Percentiles rank a stretch among this genome's conserved stretches.
Conservation (phyloP, 1,140 invertebrate species). For the Brevipalpus yothersi region DNA sequence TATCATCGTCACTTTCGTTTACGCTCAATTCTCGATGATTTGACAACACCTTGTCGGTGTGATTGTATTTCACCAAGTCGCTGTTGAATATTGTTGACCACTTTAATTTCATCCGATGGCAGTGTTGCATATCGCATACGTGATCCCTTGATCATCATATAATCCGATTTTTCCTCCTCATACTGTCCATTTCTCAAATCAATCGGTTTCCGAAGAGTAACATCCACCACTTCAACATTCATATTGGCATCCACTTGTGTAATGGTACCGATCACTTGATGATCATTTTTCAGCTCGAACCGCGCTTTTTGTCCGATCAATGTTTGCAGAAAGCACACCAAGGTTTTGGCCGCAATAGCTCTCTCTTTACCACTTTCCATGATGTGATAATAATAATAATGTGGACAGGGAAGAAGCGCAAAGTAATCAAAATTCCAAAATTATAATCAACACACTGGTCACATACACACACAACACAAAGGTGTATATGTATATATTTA, state of each 20-base stretch:
- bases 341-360: conserved; percentile 1
- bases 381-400: not conserved
- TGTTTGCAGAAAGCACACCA: conserved; percentile 6
- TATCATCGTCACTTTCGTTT: no score
- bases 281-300: conserved; percentile 6
- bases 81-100: conserved; percentile 1
- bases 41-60: no score
- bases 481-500: no score
- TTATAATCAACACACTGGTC: no score
- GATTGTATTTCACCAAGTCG: not conserved
- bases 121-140: conserved; percentile 5
- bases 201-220: not conserved
- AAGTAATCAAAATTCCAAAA: no score
- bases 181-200: not conserved
- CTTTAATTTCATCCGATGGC: conserved; percentile 2
- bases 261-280: not conserved
- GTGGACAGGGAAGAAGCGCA: no score
- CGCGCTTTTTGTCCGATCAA: not conserved
- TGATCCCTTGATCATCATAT: conserved; percentile 8
- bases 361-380: not conserved
- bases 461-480: not conserved
- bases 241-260: conserved; percentile 5
- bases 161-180: conserved; percentile 1
- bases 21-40: no score
- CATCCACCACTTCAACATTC: conserved; percentile 5